Evolutionary conservation across 2,888 invertebrate genomes (phyloP).

Genomic region (Camptogramma bilineatum): DNA sequence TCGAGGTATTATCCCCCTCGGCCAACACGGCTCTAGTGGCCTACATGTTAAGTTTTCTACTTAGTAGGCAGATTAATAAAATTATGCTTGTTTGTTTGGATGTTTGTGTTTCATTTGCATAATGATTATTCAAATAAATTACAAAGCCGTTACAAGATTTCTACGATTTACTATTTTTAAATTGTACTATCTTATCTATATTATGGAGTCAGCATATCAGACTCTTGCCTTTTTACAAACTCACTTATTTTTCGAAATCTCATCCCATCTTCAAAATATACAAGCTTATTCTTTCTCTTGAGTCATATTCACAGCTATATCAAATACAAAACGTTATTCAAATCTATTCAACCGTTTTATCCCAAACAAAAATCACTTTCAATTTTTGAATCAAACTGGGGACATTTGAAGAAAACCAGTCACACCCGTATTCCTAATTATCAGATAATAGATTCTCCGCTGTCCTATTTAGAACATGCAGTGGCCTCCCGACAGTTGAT

Average conservation of each 20-base stretch:
- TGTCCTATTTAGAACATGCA: constrained; percentile 54
- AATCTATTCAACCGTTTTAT: not conserved
- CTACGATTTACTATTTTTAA: too few relatives aligned
- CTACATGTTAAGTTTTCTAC: too few relatives aligned
- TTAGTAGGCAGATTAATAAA: too few relatives aligned
- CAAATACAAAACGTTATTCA: not conserved
- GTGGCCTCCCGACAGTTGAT: constrained; percentile 48
- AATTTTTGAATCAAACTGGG: constrained; percentile 1
- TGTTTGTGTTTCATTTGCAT: not conserved
- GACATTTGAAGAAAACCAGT: constrained; percentile 4
- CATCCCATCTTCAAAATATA: not conserved
- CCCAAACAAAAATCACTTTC: not conserved
- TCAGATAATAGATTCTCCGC: constrained; percentile 26
- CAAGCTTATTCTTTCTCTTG: not conserved
- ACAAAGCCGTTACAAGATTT: too few relatives aligned
- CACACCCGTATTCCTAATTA: constrained; percentile 3
- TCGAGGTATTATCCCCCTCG: too few relatives aligned
- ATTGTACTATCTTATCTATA: too few relatives aligned
- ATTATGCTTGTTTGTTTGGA: too few relatives aligned
- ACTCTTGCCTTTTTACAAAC: too few relatives aligned
- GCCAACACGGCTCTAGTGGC: too few relatives aligned
- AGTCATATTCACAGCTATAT: not conserved
- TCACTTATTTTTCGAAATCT: not conserved
- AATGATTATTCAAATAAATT: not conserved
- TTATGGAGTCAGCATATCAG: too few relatives aligned